phyloP scores from a whole-genome alignment of 2,113 vertebrate genomes.

The Pedionomus torquatus region DNA sequence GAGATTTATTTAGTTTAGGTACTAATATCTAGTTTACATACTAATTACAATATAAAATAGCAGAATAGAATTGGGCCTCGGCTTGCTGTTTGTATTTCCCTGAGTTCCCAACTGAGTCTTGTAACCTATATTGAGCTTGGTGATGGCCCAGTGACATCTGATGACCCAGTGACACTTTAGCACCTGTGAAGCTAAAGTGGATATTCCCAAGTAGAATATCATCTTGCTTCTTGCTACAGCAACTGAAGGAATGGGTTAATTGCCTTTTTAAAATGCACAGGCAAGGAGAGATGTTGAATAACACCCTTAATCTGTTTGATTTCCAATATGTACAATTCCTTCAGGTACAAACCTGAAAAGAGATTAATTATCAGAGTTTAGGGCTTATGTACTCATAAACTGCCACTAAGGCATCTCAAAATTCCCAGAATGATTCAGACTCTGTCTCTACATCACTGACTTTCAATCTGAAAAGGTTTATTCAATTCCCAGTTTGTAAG shows the following conservation, averaged over 20 bases:
- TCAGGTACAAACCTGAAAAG: conserved; percentile 14
- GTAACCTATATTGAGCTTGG: not conserved
- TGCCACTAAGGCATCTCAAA: not conserved
- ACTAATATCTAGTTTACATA: not conserved
- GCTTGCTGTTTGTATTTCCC: not conserved
- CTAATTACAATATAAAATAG: not conserved
- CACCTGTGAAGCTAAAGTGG: not conserved
- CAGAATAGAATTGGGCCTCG: not conserved
- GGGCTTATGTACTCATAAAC: not conserved
- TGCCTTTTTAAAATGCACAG: not conserved
- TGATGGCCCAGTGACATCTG: not conserved
- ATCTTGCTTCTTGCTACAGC: not conserved
- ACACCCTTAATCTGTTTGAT: not conserved
- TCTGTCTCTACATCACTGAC: not conserved
- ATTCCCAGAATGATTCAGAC: not conserved
- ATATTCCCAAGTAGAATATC: not conserved
- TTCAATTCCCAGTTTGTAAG: not conserved
- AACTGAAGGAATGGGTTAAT: not conserved
- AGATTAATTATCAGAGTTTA: conserved; percentile 27
- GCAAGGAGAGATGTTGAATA: not conserved
- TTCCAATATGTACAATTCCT: conserved; percentile 20
- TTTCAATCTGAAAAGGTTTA: not conserved
- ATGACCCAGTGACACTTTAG: not conserved
- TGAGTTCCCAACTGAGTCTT: not conserved
- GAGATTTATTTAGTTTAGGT: not conserved